Percentiles rank a stretch among this genome's conserved stretches.
Evolutionary conservation across 1,140 invertebrate genomes (phyloP).

Genomic region (Latrodectus geometricus): DNA sequence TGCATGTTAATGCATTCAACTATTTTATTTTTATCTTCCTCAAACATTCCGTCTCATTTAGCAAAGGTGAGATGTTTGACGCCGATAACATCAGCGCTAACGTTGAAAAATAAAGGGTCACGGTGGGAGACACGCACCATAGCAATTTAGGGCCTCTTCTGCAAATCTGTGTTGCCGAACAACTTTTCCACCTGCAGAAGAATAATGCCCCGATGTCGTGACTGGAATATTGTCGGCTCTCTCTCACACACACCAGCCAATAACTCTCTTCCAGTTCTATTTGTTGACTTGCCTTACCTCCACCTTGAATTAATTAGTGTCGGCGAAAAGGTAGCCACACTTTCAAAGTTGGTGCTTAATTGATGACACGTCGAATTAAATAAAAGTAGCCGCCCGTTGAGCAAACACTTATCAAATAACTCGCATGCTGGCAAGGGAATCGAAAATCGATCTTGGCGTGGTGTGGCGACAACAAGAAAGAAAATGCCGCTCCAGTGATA

Average conservation of each 20-base stretch:
- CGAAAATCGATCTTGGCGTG: constrained; percentile 38
- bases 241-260: background rate
- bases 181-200: constrained; percentile 30
- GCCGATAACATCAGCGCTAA: constrained; percentile 13
- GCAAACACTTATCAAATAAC: constrained; percentile 47
- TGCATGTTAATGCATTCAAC: no score
- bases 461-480: constrained; percentile 11
- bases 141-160: constrained; percentile 26
- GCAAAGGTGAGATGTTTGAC: constrained; percentile 12
- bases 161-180: constrained; percentile 34
- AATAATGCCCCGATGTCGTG: constrained; percentile 43
- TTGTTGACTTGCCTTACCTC: constrained; percentile 9
- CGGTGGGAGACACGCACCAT: constrained; percentile 1
- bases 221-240: constrained; percentile 12
- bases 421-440: constrained; percentile 25
- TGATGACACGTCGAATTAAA: constrained; percentile 47
- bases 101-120: background rate
- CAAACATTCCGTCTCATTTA: background rate
- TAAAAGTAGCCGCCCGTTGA: constrained; percentile 24
- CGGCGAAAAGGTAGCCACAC: background rate
- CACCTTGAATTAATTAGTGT: constrained; percentile 28
- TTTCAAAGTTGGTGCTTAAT: constrained; percentile 31
- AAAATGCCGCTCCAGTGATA: constrained; percentile 6
- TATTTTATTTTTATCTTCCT: no score
- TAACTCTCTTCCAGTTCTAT: background rate